Percentiles rank a stretch among this genome's conserved stretches.
phyloP scores from a whole-genome alignment of 2,888 invertebrate species.

The Phyllotreta cruciferae region DNA sequence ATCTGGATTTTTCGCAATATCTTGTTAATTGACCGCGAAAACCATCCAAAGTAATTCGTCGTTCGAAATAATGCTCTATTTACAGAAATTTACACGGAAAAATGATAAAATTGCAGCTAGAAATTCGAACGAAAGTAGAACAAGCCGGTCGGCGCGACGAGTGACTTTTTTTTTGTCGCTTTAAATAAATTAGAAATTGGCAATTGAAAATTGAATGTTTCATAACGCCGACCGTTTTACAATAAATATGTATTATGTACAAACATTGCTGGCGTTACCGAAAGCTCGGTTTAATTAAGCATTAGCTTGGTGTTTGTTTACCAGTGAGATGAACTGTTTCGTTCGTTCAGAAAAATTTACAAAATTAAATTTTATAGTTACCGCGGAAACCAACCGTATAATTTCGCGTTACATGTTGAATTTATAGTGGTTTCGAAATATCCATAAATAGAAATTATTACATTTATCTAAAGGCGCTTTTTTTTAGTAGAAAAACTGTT shows the following conservation, averaged over 20 bases:
- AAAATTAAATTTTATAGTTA: slow-evolving; percentile 34
- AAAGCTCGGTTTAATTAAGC: slow-evolving; percentile 51
- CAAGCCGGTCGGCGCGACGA: too few relatives aligned
- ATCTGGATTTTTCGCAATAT: too few relatives aligned
- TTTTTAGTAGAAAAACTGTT: slow-evolving; percentile 38
- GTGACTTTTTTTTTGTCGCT: too few relatives aligned
- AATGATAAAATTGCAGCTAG: too few relatives aligned
- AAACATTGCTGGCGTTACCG: slow-evolving; percentile 54
- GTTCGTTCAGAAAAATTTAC: slow-evolving; percentile 52
- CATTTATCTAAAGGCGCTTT: not conserved
- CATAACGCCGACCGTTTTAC: slow-evolving; percentile 12
- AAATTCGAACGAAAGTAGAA: too few relatives aligned
- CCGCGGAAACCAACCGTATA: slow-evolving; percentile 15
- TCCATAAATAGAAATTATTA: slow-evolving; percentile 21
- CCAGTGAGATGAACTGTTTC: slow-evolving; percentile 56
- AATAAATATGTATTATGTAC: slow-evolving; percentile 31
- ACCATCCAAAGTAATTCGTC: too few relatives aligned
- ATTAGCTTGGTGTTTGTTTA: slow-evolving; percentile 58
- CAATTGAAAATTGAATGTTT: not conserved
- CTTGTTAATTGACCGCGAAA: too few relatives aligned
- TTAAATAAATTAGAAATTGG: slow-evolving; percentile 14
- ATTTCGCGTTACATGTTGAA: slow-evolving; percentile 4
- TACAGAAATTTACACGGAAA: too few relatives aligned
- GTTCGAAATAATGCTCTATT: too few relatives aligned
- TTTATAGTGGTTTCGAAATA: slow-evolving; percentile 32